Evolutionary conservation across 2,797 vertebrate species (phyloP).

Genomic region (Enteromius afrohamiltoni): DNA sequence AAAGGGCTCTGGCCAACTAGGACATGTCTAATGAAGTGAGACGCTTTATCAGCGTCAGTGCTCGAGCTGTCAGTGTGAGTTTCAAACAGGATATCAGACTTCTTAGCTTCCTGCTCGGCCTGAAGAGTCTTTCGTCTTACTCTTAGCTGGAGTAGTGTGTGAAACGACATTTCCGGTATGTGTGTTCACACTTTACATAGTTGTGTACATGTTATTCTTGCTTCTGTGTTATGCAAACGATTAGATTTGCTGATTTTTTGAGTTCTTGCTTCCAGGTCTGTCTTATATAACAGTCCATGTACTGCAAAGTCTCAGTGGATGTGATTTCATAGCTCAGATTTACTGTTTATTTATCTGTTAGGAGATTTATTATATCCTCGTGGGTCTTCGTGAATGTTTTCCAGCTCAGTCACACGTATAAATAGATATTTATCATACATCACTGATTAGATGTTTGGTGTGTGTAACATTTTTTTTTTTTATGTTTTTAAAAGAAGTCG

Average conservation of each 20-base stretch:
- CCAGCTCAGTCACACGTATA: background rate
- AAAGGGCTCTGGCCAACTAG: background rate
- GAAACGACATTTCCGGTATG: background rate
- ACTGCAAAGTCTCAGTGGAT: background rate
- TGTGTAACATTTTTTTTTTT: too few species aligned
- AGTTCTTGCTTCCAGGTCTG: background rate
- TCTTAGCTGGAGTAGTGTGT: background rate
- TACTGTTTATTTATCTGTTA: constrained; percentile 1
- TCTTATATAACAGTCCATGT: constrained; percentile 16
- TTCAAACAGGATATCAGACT: constrained; percentile 26
- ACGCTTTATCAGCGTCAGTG: background rate
- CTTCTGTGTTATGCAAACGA: background rate
- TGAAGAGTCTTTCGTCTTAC: background rate
- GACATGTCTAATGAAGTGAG: background rate
- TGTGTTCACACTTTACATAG: background rate
- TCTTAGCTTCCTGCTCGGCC: background rate
- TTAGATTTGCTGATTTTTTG: background rate
- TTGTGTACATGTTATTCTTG: background rate
- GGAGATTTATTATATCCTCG: background rate
- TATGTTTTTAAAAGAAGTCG: background rate
- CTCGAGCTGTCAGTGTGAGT: background rate
- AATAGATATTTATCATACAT: background rate
- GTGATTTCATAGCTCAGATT: background rate
- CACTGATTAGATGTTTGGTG: background rate
- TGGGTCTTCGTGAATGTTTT: background rate